Percentiles rank a stretch among this genome's conserved stretches.
Conservation (phyloP, 2,113 vertebrate species). For the Nanorana parkeri region DNA sequence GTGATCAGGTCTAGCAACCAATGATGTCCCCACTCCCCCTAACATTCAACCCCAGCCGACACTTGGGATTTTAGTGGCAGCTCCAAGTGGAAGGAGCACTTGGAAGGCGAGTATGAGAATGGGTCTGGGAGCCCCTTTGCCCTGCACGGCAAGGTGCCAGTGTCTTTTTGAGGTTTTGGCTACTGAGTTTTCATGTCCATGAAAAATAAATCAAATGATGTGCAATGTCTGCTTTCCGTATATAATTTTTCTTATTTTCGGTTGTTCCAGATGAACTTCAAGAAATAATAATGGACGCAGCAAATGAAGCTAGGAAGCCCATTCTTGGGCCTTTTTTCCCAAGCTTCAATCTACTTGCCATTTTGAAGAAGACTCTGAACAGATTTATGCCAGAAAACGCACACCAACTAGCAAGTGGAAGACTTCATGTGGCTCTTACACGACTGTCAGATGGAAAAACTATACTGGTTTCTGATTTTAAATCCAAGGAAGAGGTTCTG, state of each 20-base stretch:
- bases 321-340: constrained; percentile 81
- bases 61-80: too few relatives aligned
- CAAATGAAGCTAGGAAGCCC: constrained; percentile 69
- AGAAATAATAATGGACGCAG: constrained; percentile 70
- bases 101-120: too few relatives aligned
- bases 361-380: constrained; percentile 71
- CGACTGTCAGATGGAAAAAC: constrained; percentile 78
- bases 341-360: constrained; percentile 73
- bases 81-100: too few relatives aligned
- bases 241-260: neutral
- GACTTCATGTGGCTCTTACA: constrained; percentile 81
- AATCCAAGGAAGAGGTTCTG: constrained; percentile 85
- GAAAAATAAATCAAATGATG: too few relatives aligned
- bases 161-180: too few relatives aligned
- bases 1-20: too few relatives aligned
- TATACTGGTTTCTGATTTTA: constrained; percentile 79
- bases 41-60: too few relatives aligned
- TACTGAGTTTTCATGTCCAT: too few relatives aligned
- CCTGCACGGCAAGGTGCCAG: too few relatives aligned
- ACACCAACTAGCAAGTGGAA: constrained; percentile 76
- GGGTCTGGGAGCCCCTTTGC: too few relatives aligned
- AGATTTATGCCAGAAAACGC: constrained; percentile 77
- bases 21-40: too few relatives aligned
- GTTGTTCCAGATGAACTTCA: constrained; percentile 69
- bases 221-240: too few relatives aligned